Evolutionary conservation across 2,888 invertebrate species (phyloP), one percentile per base, ranked within the genome.

Genomic region (Cephus runcator): DNA sequence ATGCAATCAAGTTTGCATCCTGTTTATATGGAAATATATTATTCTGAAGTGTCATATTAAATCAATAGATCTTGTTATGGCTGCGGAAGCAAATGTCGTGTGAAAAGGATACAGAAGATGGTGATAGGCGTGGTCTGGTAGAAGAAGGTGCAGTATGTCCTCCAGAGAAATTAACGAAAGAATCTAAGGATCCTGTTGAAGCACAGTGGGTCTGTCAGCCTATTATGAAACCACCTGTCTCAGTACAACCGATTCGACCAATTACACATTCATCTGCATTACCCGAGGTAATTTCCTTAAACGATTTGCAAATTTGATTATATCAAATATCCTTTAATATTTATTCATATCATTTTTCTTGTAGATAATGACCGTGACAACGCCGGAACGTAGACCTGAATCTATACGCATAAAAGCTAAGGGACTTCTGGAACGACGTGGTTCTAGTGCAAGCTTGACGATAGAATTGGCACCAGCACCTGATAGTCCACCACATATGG

Each of bases 371-470:
- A 84, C 90, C 3, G 82, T 89, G 56, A 80, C 83, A 23, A 88
- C 86, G 33, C 87, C 89, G 15, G 90, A 91, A 82, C 86, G 88
- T 40, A 89, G 89, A 83, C 86, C 92, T 0, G 93, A 93, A 84
- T 93, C 93, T 4, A 91, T 93, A 77, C 92, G 93, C 71, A 91
- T 93, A 34, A 93, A 93, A 85, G 91, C 93, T 71, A 96, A 95
- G 89, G 96, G 96, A 81, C 92, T 97, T 1, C 92, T 97, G 9
- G 97, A 97, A 89, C 94, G 98, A 35, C 93, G 98, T 77, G 98
- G 98, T 76, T 98, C 98, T 1, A 98, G 97, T 89, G 97, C 98
- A 0, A 97, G 97, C 78, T 92, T 98, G 2, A 98, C 98, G 0
- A 94, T 98, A 77, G 97, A 97, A 88, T 93, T 97, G 73, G 86